Conservation (phyloP, 2,797 vertebrate genomes). For the Xyrichtys novacula region DNA sequence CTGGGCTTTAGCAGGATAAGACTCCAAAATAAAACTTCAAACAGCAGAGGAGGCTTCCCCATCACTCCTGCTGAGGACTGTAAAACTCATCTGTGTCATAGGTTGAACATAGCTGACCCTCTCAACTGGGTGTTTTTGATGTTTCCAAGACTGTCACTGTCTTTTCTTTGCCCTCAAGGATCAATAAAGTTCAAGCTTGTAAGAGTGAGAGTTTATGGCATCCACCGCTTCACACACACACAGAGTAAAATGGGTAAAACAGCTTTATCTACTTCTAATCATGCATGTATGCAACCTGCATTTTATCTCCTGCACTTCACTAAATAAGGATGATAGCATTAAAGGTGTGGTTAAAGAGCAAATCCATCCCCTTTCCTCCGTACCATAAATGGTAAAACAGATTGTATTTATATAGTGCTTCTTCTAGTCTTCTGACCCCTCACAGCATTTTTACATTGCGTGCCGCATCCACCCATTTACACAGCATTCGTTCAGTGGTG, state of each 20-base stretch:
- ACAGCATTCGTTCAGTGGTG: too few species aligned
- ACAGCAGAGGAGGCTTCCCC: constrained; percentile 18
- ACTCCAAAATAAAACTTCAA: constrained; percentile 62
- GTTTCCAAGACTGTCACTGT: constrained; percentile 39
- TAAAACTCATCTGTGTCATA: constrained; percentile 18
- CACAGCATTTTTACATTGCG: too few species aligned
- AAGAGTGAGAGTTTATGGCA: constrained; percentile 38
- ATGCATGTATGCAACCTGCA: constrained; percentile 5
- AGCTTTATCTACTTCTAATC: neutral
- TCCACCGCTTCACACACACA: neutral
- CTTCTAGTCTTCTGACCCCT: too few species aligned
- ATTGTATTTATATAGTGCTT: too few species aligned
- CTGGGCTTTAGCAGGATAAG: constrained; percentile 18
- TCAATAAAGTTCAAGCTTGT: constrained; percentile 49
- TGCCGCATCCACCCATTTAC: too few species aligned
- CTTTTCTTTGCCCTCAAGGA: constrained; percentile 43
- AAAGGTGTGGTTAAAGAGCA: neutral
- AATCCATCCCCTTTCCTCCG: neutral
- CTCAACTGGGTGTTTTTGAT: constrained; percentile 30
- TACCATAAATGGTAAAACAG: too few species aligned
- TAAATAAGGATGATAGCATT: neutral
- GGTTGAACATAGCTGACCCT: constrained; percentile 23
- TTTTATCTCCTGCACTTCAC: neutral
- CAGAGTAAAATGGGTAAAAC: neutral
- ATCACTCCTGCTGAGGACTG: constrained; percentile 19